Base-by-base conservation (phyloP, 1,140 invertebrate genomes). In the Cydia splendana region DNA sequence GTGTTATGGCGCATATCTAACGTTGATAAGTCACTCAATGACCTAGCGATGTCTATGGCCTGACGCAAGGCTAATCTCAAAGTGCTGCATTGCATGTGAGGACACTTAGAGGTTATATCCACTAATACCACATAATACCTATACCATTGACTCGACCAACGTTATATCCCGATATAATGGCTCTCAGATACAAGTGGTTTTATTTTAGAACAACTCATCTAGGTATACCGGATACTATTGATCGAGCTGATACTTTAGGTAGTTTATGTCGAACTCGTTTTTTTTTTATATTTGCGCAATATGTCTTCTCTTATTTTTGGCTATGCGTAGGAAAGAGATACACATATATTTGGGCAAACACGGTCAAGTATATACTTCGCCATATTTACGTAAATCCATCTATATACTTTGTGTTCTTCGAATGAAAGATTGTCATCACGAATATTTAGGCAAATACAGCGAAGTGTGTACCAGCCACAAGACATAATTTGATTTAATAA, bases 11-110 rank as follows among this genome's bases (percentile, higher is more conserved):
- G 42, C 10, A 48, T 48, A 62, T 24, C 20, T 1, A 20, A 62
- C 57, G 53, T 62, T 71, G 7, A 71, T 71, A 45, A 42, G 34
- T 38, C 34, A 20, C 34, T 71, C 67, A 71, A 71, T 71, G 30
- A 62, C 9, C 57, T 62, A 62, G 9, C 57, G 53, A 0, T n/a
- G 51, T 24, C 18, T 7, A 20, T 12, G 57, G 57, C 18, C 53
- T 9, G 57, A 42, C 30, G 30, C 67, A 18, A 71, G 67, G 13
- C 34, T 38, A 71, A 71, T 18, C 67, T 71, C 38, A 71, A 71
- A 71, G 34, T 62, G 18, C 57, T 62, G 57, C 20, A n/a, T 24
- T 10, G 57, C 30, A 71, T 71, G 34, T 24, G 67, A 62, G 67
- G 67, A 4, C 34, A 18, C 34, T n/a, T 71, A 24, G 67, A 71